Evolutionary conservation across 2,888 invertebrate species (phyloP).

Genomic region (Noctua janthina): DNA sequence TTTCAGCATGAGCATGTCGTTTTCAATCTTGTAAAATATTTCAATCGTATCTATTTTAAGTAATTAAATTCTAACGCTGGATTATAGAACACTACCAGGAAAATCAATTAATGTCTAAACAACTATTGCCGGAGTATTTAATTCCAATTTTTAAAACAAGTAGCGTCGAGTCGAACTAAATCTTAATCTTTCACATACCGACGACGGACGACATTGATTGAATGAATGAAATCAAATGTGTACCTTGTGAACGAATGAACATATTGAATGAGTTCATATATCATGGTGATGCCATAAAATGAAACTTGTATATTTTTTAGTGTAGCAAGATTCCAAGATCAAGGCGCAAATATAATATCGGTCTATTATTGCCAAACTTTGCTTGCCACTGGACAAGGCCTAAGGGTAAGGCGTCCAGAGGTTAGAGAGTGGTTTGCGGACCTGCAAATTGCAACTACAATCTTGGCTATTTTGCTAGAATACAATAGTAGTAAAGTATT

Average conservation of each 20-base stretch:
- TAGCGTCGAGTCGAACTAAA: background rate
- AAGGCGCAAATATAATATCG: background rate
- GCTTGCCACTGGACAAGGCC: background rate
- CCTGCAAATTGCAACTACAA: background rate
- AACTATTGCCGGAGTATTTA: background rate
- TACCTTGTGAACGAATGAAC: background rate
- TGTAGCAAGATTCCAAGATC: background rate
- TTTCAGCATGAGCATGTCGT: constrained; percentile 55
- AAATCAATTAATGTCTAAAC: constrained; percentile 1
- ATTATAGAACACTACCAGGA: constrained; percentile 9
- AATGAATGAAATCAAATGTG: constrained; percentile 22
- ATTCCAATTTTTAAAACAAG: constrained; percentile 24
- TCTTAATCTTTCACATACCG: background rate
- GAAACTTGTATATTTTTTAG: background rate
- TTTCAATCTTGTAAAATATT: constrained; percentile 33
- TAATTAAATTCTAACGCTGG: constrained; percentile 22
- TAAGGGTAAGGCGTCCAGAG: background rate
- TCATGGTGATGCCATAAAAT: background rate
- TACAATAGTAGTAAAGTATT: background rate
- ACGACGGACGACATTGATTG: constrained; percentile 49
- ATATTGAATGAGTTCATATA: background rate
- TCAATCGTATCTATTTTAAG: constrained; percentile 17
- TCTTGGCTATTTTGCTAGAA: background rate
- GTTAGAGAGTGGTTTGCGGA: background rate
- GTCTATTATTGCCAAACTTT: background rate